Conservation (phyloP, 2,113 vertebrate genomes). For the Protobothrops mucrosquamatus region DNA sequence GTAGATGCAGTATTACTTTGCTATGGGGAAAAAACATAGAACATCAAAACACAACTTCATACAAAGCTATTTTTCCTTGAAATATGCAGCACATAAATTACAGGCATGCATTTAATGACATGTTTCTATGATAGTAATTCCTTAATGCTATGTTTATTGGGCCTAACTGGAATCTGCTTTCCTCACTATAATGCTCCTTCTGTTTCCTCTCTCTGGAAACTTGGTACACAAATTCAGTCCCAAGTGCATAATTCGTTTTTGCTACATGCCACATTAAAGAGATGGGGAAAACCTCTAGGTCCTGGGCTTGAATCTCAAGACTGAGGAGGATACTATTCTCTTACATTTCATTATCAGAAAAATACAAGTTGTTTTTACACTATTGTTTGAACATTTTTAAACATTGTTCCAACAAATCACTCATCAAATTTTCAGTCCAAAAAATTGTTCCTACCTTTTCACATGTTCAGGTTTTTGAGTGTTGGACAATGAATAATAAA, state of each 20-base stretch:
- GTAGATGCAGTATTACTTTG: background rate
- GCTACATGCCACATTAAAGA: background rate
- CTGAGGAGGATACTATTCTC: background rate
- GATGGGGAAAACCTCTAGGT: background rate
- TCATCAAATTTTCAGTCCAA: background rate
- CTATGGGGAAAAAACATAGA: background rate
- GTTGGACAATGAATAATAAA: constrained; percentile 79
- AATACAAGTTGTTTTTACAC: background rate
- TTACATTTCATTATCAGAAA: background rate
- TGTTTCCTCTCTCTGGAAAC: background rate
- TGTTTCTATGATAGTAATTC: background rate
- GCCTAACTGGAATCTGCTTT: background rate
- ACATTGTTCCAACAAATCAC: background rate
- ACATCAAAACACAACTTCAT: background rate
- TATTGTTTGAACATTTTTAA: background rate
- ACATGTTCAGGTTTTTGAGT: constrained; percentile 54
- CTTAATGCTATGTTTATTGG: background rate
- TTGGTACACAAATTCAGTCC: background rate
- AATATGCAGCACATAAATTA: background rate
- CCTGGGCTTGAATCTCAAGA: background rate
- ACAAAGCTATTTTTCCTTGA: background rate
- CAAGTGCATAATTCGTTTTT: background rate
- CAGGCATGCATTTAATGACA: background rate
- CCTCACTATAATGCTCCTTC: background rate
- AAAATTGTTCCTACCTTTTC: constrained; percentile 62